Evolutionary conservation across 2,113 vertebrate species (phyloP).

Genomic region (Laticauda laticaudata): DNA sequence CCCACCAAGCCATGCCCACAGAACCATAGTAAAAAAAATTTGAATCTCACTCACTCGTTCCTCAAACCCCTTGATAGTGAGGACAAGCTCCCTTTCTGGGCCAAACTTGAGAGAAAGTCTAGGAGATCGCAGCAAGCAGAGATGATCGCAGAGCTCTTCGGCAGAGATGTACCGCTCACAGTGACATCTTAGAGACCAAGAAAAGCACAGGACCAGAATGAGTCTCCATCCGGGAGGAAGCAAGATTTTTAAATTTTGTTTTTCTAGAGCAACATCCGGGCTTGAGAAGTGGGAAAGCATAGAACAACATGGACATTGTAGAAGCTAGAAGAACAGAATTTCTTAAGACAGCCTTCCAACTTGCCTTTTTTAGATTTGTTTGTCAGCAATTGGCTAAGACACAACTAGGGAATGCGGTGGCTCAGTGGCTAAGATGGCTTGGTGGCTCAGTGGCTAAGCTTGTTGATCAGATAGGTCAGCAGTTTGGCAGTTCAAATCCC

Average conservation of each 20-base stretch:
- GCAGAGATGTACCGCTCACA: slow-evolving; percentile 81
- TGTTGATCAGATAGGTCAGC: too few species aligned
- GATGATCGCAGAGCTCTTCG: slow-evolving; percentile 84
- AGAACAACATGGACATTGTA: background rate
- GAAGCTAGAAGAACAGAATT: background rate
- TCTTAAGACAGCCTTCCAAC: background rate
- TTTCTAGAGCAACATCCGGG: background rate
- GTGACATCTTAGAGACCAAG: slow-evolving; percentile 70
- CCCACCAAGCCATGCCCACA: too few species aligned
- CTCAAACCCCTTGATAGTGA: slow-evolving; percentile 64
- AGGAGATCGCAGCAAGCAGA: slow-evolving; percentile 79
- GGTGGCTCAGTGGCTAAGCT: too few species aligned
- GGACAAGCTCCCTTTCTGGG: slow-evolving; percentile 71
- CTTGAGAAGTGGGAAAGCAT: background rate
- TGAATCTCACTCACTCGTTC: slow-evolving; percentile 46
- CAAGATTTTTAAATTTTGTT: fast-evolving
- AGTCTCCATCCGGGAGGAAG: background rate
- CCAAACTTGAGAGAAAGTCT: slow-evolving; percentile 72
- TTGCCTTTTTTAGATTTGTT: background rate
- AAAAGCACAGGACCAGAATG: background rate
- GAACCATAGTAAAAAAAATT: too few species aligned
- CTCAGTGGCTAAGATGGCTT: too few species aligned
- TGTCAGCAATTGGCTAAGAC: too few species aligned
- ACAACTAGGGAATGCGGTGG: too few species aligned
- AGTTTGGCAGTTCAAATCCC: too few species aligned